Evolutionary conservation across 2,797 vertebrate species (phyloP).

Genomic region (Chaetophractus vellerosus): DNA sequence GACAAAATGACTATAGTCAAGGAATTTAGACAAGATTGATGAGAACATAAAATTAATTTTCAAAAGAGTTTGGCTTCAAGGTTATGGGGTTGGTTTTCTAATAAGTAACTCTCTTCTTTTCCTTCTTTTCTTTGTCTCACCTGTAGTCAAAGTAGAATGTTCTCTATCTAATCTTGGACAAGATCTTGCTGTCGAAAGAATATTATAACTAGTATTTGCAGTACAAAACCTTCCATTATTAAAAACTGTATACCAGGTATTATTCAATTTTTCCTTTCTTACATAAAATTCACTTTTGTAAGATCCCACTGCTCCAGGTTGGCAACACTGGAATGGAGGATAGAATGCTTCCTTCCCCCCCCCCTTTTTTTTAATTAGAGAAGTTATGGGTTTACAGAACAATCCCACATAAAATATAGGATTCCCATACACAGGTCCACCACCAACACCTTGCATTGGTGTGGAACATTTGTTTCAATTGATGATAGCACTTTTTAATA

Average conservation of each 20-base stretch:
- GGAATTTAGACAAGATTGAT: not conserved
- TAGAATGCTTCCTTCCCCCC: not conserved
- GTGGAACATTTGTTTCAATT: no score
- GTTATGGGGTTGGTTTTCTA: not conserved
- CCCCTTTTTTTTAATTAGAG: not conserved
- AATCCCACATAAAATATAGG: no score
- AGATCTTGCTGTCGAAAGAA: not conserved
- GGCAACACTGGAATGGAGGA: not conserved
- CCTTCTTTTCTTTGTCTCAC: not conserved
- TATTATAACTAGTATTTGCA: not conserved
- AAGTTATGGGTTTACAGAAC: no score
- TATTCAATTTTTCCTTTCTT: not conserved
- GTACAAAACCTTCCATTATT: not conserved
- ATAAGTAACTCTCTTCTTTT: not conserved
- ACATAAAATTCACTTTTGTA: not conserved
- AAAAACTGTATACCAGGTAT: not conserved
- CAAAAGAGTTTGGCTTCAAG: not conserved
- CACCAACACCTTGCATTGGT: no score
- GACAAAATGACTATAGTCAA: not conserved
- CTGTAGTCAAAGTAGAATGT: not conserved
- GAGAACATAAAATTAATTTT: slow-evolving; percentile 8
- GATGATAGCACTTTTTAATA: no score
- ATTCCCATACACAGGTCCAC: no score
- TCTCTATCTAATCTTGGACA: not conserved
- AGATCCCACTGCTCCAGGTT: not conserved